Percentiles rank a stretch among this genome's conserved stretches.
These are phyloP conservation scores for Lucilia sericata DNA, from an alignment of 1,140 invertebrate genomes.

Conservation along the genomic window DNA sequence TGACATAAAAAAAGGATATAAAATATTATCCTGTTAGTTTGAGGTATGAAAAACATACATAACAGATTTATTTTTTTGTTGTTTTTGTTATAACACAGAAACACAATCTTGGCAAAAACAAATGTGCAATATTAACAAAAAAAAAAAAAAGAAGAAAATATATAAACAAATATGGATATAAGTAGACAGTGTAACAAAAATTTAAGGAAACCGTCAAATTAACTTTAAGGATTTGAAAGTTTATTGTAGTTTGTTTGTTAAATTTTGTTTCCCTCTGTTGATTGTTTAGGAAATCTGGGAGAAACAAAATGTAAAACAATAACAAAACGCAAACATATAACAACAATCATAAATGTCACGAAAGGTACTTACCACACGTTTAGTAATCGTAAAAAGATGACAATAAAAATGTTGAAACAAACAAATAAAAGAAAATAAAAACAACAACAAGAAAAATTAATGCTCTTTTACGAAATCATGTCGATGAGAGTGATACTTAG, in stretches of 20 bases:
- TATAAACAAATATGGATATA: too few species aligned
- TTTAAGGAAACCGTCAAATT: too few species aligned
- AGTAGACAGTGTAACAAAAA: neutral
- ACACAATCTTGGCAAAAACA: too few species aligned
- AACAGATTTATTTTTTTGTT: too few species aligned
- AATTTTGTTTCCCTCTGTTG: neutral
- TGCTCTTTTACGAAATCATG: neutral
- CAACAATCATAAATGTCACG: neutral
- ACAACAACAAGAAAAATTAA: neutral
- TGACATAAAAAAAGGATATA: neutral
- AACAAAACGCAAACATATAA: neutral
- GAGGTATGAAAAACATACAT: neutral
- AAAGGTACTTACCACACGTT: constrained; percentile 5
- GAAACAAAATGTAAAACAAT: neutral
- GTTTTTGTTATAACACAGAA: too few species aligned
- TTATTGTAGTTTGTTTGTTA: too few species aligned
- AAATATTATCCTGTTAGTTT: constrained; percentile 1
- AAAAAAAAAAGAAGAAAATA: too few species aligned
- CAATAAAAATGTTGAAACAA: neutral
- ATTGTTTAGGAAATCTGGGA: neutral
- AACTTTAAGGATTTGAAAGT: too few species aligned
- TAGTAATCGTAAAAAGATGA: constrained; percentile 7
- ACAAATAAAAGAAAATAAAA: neutral
- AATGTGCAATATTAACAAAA: too few species aligned
- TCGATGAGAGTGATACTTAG: neutral